phyloP scores from a whole-genome alignment of 2,888 invertebrate genomes.

The Disparrhopalites patrizii region DNA sequence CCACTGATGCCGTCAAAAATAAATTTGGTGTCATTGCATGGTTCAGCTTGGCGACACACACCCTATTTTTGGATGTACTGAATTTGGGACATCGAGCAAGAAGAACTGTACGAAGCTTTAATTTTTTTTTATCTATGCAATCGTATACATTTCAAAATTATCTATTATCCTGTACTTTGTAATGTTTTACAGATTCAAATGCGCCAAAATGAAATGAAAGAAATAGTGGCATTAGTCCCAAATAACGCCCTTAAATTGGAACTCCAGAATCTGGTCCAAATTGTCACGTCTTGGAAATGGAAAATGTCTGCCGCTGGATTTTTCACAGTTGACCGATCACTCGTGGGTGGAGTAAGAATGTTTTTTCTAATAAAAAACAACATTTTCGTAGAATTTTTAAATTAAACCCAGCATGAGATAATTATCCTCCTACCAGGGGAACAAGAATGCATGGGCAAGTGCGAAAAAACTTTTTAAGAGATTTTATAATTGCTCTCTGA shows the following conservation, averaged over 20 bases:
- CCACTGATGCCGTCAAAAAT: background rate
- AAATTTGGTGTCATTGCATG: background rate
- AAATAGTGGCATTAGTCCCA: background rate
- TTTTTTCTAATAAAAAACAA: no score
- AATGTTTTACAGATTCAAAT: background rate
- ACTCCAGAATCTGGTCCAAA: background rate
- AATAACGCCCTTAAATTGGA: background rate
- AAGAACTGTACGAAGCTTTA: background rate
- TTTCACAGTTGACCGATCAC: conserved; percentile 25
- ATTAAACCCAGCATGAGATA: background rate
- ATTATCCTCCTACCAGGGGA: background rate
- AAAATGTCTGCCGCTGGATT: conserved; percentile 22
- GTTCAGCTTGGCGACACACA: background rate
- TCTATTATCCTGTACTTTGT: no score
- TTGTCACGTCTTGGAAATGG: conserved; percentile 24
- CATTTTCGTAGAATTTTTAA: no score
- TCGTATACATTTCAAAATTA: no score
- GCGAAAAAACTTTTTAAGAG: background rate
- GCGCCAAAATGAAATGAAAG: background rate
- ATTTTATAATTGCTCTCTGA: no score
- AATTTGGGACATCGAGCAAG: conserved; percentile 6
- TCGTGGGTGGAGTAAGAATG: conserved; percentile 27
- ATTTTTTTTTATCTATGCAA: no score
- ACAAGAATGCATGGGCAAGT: background rate
- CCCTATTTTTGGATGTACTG: conserved; percentile 6